Conservation (phyloP, 2,113 vertebrate species). For the Seriola dumerili region DNA sequence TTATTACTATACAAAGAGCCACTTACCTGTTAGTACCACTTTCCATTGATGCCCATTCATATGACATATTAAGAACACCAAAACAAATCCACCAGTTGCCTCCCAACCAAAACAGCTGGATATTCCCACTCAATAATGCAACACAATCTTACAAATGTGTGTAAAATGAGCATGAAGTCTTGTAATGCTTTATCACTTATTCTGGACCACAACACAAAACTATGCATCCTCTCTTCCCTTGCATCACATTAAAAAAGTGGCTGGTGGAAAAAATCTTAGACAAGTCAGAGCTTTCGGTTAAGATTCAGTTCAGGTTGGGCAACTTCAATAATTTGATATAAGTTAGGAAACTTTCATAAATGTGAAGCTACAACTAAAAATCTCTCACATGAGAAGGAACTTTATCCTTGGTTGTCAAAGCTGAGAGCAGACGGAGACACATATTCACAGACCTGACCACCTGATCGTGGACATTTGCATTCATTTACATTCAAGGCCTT, state of each 20-base stretch:
- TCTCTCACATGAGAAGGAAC: neutral
- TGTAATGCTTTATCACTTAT: conserved; percentile 4
- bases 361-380: neutral
- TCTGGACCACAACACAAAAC: neutral
- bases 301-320: neutral
- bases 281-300: neutral
- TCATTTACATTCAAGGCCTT: conserved; percentile 10
- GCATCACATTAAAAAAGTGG: neutral
- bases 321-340: neutral
- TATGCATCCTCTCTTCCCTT: neutral
- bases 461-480: neutral
- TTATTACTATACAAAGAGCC: conserved; percentile 6
- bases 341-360: neutral
- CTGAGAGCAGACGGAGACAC: neutral
- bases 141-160: neutral
- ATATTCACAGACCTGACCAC: neutral
- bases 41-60: neutral
- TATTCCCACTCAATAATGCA: neutral
- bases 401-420: neutral
- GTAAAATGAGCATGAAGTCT: conserved; percentile 59
- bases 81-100: neutral
- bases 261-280: neutral
- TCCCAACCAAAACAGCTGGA: conserved; percentile 7
- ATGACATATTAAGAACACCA: neutral
- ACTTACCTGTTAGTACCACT: conserved; percentile 8